A percentile compares a stretch with the other conserved stretches of the same genome.
phyloP scores from a whole-genome alignment of 2,113 vertebrate genomes.

The Syngnathus typhle region DNA sequence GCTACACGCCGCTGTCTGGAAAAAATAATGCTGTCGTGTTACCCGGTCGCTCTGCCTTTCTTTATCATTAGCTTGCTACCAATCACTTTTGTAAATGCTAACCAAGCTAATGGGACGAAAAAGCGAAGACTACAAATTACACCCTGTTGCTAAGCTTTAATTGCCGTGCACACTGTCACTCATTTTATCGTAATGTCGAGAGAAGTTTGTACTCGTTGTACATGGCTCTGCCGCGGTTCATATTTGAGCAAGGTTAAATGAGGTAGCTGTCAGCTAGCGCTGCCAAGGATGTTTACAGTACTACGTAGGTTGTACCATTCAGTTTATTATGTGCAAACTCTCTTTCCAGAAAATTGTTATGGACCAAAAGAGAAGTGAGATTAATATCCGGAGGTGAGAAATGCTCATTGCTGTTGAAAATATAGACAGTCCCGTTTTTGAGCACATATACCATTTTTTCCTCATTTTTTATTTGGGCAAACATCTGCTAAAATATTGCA shows the following conservation, averaged over 20 bases:
- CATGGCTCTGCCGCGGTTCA: not conserved
- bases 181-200: not conserved
- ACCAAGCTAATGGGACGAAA: not conserved
- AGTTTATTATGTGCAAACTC: not conserved
- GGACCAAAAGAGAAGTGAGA: slow-evolving; percentile 62
- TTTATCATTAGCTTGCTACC: not conserved
- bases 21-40: not conserved
- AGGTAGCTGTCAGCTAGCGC: slow-evolving; percentile 27
- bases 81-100: slow-evolving; percentile 7
- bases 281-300: not conserved
- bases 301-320: not conserved
- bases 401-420: not conserved
- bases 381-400: slow-evolving; percentile 66
- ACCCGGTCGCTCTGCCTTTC: not conserved
- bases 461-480: not conserved
- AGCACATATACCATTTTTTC: no score
- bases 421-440: no score
- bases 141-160: no score
- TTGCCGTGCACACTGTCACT: accelerated
- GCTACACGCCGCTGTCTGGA: not conserved
- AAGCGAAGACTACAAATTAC: not conserved
- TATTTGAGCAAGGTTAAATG: slow-evolving; percentile 52
- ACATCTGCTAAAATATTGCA: not conserved
- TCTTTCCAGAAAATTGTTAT: slow-evolving; percentile 61
- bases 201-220: accelerated